phyloP scores from a whole-genome alignment of 1,140 invertebrate species.

The Drosophila takahashii region DNA sequence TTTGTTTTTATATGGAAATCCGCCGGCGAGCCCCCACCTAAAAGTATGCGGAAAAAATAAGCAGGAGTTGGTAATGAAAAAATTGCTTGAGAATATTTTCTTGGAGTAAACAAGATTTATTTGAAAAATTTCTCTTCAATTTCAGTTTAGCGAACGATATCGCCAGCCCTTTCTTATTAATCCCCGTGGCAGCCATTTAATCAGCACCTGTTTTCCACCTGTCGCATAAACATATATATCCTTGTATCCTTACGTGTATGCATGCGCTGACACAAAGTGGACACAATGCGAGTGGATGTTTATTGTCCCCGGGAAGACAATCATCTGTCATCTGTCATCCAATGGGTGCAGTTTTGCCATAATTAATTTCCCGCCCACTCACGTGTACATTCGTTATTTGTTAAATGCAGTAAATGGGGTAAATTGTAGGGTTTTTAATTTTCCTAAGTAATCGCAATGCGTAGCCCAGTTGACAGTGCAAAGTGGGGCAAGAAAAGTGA shows the following conservation, averaged over 20 bases:
- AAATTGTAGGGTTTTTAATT: slow-evolving; percentile 56
- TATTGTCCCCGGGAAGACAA: slow-evolving; percentile 42
- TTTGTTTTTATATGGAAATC: slow-evolving; percentile 58
- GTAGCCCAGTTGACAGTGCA: slow-evolving; percentile 30
- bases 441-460: slow-evolving; percentile 70
- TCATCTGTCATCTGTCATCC: slow-evolving; percentile 43
- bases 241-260: background rate
- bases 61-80: slow-evolving; percentile 65
- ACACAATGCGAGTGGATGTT: slow-evolving; percentile 32
- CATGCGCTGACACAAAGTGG: slow-evolving; percentile 21
- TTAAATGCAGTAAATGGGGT: too few species aligned
- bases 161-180: slow-evolving; percentile 18
- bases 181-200: slow-evolving; percentile 29
- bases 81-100: slow-evolving; percentile 67
- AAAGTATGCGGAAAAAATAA: slow-evolving; percentile 71
- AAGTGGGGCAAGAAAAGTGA: slow-evolving; percentile 30
- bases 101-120: slow-evolving; percentile 67
- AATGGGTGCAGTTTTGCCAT: slow-evolving; percentile 40
- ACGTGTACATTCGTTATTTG: slow-evolving; percentile 5
- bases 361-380: slow-evolving; percentile 39
- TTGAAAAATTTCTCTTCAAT: slow-evolving; percentile 30
- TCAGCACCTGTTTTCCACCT: slow-evolving; percentile 22
- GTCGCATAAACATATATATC: background rate
- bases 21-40: slow-evolving; percentile 5
- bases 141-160: background rate